Evolutionary conservation across 1,140 invertebrate genomes (phyloP).

Genomic region (Drosophila carrolli): DNA sequence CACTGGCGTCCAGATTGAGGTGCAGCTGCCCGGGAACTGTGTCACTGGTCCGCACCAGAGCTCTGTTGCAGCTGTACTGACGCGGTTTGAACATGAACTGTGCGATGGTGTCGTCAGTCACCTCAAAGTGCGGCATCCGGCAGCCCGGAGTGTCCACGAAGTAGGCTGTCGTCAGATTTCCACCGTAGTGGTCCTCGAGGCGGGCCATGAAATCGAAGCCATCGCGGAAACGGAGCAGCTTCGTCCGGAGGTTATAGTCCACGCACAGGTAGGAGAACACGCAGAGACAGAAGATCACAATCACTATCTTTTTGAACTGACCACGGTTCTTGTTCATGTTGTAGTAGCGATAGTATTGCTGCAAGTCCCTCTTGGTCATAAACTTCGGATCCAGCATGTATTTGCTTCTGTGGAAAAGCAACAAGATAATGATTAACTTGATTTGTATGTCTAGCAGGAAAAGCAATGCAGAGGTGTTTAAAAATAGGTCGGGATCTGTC

Average conservation of each 20-base stretch:
- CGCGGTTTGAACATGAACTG: constrained; percentile 83
- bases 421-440: background rate
- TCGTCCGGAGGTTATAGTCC: constrained; percentile 77
- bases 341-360: constrained; percentile 79
- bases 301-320: constrained; percentile 77
- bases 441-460: background rate
- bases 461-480: background rate
- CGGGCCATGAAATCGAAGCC: constrained; percentile 76
- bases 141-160: constrained; percentile 91
- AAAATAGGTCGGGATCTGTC: background rate
- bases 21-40: constrained; percentile 81
- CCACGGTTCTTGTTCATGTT: constrained; percentile 68
- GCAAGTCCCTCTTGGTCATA: constrained; percentile 77
- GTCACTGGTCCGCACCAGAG: constrained; percentile 79
- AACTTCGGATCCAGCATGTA: constrained; percentile 79
- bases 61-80: constrained; percentile 84
- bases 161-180: constrained; percentile 81
- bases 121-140: constrained; percentile 91
- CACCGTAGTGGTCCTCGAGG: constrained; percentile 59
- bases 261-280: constrained; percentile 79
- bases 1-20: constrained; percentile 87
- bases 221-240: constrained; percentile 65
- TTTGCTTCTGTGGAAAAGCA: constrained; percentile 59
- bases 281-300: constrained; percentile 74
- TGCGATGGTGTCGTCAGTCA: constrained; percentile 87